phyloP scores from a whole-genome alignment of 1,140 invertebrate genomes.

The Drosophila grimshawi region DNA sequence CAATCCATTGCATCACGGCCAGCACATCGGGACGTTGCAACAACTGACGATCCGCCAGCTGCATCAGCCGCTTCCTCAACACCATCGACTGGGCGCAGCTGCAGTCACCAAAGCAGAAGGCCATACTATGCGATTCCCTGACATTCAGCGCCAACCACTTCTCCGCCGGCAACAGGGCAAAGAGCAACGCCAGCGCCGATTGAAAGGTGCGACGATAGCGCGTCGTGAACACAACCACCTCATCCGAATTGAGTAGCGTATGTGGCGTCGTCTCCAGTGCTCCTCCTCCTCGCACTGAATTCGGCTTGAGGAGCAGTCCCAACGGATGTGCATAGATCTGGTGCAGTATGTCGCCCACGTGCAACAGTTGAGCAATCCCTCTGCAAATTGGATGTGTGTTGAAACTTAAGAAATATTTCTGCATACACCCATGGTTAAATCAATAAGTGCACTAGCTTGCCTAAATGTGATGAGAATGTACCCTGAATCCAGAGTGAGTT shows the following conservation, averaged over 20 bases:
- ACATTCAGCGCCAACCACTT: constrained; percentile 84
- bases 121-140: constrained; percentile 91
- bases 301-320: constrained; percentile 83
- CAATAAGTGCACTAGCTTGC: not conserved
- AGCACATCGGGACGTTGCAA: constrained; percentile 88
- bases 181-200: constrained; percentile 92
- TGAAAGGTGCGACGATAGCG: constrained; percentile 95
- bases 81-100: constrained; percentile 90
- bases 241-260: constrained; percentile 85
- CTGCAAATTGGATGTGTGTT: constrained; percentile 26
- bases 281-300: constrained; percentile 25
- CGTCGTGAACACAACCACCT: constrained; percentile 92
- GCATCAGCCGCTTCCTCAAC: constrained; percentile 59
- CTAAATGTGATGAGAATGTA: too few species aligned
- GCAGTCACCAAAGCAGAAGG: constrained; percentile 94
- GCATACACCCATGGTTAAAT: not conserved
- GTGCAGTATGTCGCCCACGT: constrained; percentile 89
- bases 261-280: constrained; percentile 69
- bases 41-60: constrained; percentile 55
- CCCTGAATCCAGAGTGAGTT: too few species aligned
- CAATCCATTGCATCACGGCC: constrained; percentile 85
- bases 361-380: constrained; percentile 90
- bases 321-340: constrained; percentile 88
- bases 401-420: too few species aligned
- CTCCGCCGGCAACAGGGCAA: constrained; percentile 88